Base-by-base conservation (phyloP, 2,888 invertebrate genomes). In the Dynastes maya region DNA sequence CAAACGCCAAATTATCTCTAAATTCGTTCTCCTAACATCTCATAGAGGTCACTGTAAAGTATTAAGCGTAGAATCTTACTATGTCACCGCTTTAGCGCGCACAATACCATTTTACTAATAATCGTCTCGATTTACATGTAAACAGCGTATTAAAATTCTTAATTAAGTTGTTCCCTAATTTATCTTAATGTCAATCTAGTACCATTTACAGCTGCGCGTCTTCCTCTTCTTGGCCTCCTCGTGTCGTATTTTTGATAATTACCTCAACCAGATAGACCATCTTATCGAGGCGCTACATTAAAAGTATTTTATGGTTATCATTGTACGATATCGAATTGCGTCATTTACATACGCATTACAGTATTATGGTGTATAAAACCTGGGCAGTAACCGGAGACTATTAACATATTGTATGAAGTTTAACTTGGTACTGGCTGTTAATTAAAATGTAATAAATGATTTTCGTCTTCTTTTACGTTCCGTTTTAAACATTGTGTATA, bases 161-260 rank as follows among this genome's bases (percentile, higher is more conserved):
- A 74, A 74, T 74, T 74, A 74, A 74, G 61, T 61, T 27, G 72
- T 74, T 74, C 27, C 63, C 61, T 61, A 61, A 74, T 61, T 74
- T 74, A 74, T 74, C 72, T 74, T 61, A 74, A 74, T 61, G 58
- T 61, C 61, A 61, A 74, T 74, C 72, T 74, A 74, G 61, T 74
- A 61, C 72, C 72, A 40, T 61, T 72, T 68, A 68, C 68, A 49
- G 68, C 51, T 29, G 22, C 49, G 9, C 68, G 51, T 51, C 37
- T 58, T 61, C 45, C n/a, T 58, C 11, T 27, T 8, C 8, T 55
- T 55, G 32, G 8, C 55, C 8, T 55, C 55, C 53, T n/a, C 22
- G 55, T 2, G 45, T 11, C 45, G 45, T 45, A 45, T 45, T 53
- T 74, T 74, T 61, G 45, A 74, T 74, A 61, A 74, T 74, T 61